Conservation (phyloP, 2,888 invertebrate species). For the Metopia argyrocephala region DNA sequence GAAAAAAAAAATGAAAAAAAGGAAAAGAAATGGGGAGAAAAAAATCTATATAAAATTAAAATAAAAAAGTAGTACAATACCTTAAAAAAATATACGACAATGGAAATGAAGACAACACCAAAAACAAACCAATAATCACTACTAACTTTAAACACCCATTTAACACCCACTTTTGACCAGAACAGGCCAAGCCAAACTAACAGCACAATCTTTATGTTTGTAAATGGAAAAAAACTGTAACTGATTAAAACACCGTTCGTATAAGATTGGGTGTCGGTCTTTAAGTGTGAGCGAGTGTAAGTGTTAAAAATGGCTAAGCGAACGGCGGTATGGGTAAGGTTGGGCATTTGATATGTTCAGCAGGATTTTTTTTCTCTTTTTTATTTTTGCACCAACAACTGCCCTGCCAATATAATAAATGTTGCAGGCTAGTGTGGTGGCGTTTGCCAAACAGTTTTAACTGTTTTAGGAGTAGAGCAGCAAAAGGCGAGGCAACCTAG, state of each 20-base stretch:
- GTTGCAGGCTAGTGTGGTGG: slow-evolving; percentile 5
- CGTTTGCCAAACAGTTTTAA: background rate
- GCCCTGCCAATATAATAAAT: slow-evolving; percentile 56
- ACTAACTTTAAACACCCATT: slow-evolving; percentile 39
- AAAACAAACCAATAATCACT: background rate
- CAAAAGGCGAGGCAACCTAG: slow-evolving; percentile 26
- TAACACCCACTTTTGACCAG: slow-evolving; percentile 22
- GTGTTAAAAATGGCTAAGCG: slow-evolving; percentile 56
- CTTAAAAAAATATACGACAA: slow-evolving; percentile 66
- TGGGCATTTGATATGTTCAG: slow-evolving; percentile 40
- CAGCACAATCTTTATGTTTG: background rate
- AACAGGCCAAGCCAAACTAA: slow-evolving; percentile 7
- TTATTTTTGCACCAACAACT: background rate
- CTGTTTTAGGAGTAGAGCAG: background rate
- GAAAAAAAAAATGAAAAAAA: slow-evolving; percentile 36
- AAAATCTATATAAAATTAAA: slow-evolving; percentile 45
- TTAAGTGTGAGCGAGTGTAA: slow-evolving; percentile 31
- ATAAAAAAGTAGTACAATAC: slow-evolving; percentile 52
- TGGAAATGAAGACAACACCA: slow-evolving; percentile 66
- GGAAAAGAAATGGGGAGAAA: slow-evolving; percentile 28
- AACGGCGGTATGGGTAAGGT: slow-evolving; percentile 17
- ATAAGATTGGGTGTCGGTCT: background rate
- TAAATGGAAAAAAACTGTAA: background rate
- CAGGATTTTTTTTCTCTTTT: slow-evolving; percentile 27
- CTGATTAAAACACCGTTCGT: background rate